Base-by-base conservation (phyloP, 1,140 invertebrate species). In the Nylanderia fulva region DNA sequence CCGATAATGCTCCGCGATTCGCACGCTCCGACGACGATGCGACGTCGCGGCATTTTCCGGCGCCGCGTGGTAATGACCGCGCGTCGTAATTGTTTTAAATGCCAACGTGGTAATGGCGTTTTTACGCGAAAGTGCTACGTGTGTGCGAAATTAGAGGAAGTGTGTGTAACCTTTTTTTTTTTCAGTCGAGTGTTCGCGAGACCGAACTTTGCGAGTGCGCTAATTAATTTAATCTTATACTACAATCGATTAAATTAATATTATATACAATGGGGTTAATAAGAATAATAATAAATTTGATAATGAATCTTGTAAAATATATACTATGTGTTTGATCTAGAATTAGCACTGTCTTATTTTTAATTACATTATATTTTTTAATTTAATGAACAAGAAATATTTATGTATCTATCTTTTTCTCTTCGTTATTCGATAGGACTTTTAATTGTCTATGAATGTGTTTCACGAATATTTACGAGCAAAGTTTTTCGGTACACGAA, bases 31-130 rank as follows among this genome's bases (percentile, higher is more conserved):
- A 79, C 29, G 45, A 54, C 36, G 58, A n/a, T n/a, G 54, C 39
- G 39, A 33, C 45, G 74, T 63, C 76, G 76, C 45, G 61, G 29
- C 27, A 79, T 68, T 33, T 79, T 61, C 61, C 75, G 75, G 75
- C 75, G 75, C 75, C 61, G 29, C 75, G n/a, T n/a, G 61, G 61
- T 79, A 79, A 79, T 79, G 76, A 79, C 76, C 61, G 61, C 8
- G 75, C 60, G 21, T 66, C 29, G 76, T 79, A 76, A 76, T 76
- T 76, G 76, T 68, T 79, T 79, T 68, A 68, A 79, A 79, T 79
- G 75, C 75, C 75, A 79, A 68, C 75, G 75, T 33, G 18, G 27
- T 76, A 76, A 76, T 33, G 48, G 29, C 75, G 61, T n/a, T 79
- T n/a, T 79, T 79, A 79, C 61, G 75, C 29, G 61, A 66, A 79